Conservation (phyloP, 53 echinoderm and acorn worm genomes). For the Paelopatides confundens region DNA sequence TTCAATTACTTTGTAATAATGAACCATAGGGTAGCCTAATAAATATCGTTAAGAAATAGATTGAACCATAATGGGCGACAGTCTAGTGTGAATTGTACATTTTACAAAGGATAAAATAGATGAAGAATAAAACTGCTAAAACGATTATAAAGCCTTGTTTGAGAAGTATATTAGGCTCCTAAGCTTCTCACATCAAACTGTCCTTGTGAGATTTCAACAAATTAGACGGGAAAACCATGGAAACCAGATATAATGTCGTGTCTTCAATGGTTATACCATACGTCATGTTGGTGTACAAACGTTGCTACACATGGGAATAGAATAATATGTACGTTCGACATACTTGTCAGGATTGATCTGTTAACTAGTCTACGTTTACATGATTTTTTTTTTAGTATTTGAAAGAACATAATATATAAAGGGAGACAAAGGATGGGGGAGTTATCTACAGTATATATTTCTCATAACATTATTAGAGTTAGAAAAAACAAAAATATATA, state of each 20-base stretch:
- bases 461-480: too few species aligned
- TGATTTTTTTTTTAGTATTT: too few species aligned
- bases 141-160: slow-evolving; percentile 23
- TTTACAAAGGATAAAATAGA: background rate
- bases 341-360: too few species aligned
- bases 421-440: too few species aligned
- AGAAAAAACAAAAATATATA: too few species aligned
- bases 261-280: slow-evolving; percentile 1
- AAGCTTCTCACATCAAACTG: background rate
- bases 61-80: slow-evolving; percentile 8
- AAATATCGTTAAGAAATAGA: slow-evolving; percentile 21
- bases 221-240: slow-evolving; percentile 3
- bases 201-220: slow-evolving; percentile 12
- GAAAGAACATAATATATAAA: too few species aligned
- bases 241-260: background rate
- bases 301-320: too few species aligned
- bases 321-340: too few species aligned
- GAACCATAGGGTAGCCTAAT: slow-evolving; percentile 31
- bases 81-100: background rate
- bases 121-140: slow-evolving; percentile 16
- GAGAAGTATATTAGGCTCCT: slow-evolving; percentile 30
- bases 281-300: background rate
- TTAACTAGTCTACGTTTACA: too few species aligned
- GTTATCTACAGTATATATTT: too few species aligned
- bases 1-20: slow-evolving; percentile 43